A percentile compares a stretch with the other conserved stretches of the same genome.
These are phyloP conservation scores for Drosophila nigrodunni DNA, from an alignment of 1,140 invertebrate species.

Conservation along the genomic window DNA sequence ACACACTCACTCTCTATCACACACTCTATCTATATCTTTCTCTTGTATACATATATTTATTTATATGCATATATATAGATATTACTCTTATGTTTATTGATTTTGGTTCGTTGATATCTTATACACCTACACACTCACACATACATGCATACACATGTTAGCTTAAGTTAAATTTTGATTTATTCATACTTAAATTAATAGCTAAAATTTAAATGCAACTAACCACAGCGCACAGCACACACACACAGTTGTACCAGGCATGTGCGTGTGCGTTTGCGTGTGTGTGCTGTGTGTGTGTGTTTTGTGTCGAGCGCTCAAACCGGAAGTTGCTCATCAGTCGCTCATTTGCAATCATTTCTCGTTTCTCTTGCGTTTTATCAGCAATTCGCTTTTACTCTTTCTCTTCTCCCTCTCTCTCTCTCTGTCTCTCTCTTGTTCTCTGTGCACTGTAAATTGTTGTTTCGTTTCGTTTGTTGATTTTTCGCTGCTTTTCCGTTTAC, in stretches of 20 bases:
- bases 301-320: slow-evolving; percentile 43
- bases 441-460: slow-evolving; percentile 53
- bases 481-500: slow-evolving; percentile 9
- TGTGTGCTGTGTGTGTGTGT: slow-evolving; percentile 41
- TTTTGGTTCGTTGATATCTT: slow-evolving; percentile 69
- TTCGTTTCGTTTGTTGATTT: slow-evolving; percentile 42
- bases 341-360: slow-evolving; percentile 5
- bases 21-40: slow-evolving; percentile 3
- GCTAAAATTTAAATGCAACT: slow-evolving; percentile 71
- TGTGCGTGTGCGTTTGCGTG: slow-evolving; percentile 25
- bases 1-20: background rate
- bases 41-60: slow-evolving; percentile 8
- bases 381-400: slow-evolving; percentile 35
- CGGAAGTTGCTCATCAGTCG: slow-evolving; percentile 74
- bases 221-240: slow-evolving; percentile 35
- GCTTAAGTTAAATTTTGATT: slow-evolving; percentile 73
- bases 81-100: slow-evolving; percentile 60
- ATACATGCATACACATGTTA: slow-evolving; percentile 40
- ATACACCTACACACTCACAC: slow-evolving; percentile 20
- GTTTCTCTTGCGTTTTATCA: slow-evolving; percentile 42
- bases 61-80: slow-evolving; percentile 53
- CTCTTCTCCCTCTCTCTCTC: slow-evolving; percentile 30
- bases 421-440: slow-evolving; percentile 21
- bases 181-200: slow-evolving; percentile 79
- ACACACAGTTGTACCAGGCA: slow-evolving; percentile 10